Conservation (phyloP, 2,113 vertebrate genomes). For the Anguilla japonica region DNA sequence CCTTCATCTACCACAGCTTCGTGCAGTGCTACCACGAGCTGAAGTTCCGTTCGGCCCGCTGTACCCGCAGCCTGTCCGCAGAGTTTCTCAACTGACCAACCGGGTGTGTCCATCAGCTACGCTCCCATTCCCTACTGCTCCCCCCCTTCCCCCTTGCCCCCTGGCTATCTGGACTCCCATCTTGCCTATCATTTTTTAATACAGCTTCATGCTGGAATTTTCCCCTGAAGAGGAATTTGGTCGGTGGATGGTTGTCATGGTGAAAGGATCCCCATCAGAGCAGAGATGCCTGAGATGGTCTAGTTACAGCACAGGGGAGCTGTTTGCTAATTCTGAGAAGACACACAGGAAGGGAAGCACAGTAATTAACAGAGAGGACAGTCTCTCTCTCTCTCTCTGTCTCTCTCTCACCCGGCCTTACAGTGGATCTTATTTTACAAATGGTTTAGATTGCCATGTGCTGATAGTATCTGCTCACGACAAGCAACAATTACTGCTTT, state of each 20-base stretch:
- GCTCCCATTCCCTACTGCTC: not conserved
- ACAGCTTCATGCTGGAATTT: not conserved
- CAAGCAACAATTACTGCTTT: slow-evolving; percentile 18
- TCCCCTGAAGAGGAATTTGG: not conserved
- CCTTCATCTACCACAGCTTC: slow-evolving; percentile 98
- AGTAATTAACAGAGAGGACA: not conserved
- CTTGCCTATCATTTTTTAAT: not conserved
- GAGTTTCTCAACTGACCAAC: slow-evolving; percentile 80
- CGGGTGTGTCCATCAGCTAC: not conserved
- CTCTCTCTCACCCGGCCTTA: not conserved
- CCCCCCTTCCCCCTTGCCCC: not conserved
- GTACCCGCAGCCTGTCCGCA: slow-evolving; percentile 76
- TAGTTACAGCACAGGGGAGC: slow-evolving; percentile 28
- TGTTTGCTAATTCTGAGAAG: slow-evolving; percentile 18
- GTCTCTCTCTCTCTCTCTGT: not conserved
- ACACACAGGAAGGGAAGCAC: not conserved
- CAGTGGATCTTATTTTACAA: slow-evolving; percentile 13
- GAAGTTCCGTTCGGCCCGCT: slow-evolving; percentile 84
- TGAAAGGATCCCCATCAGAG: slow-evolving; percentile 14
- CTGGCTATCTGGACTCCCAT: not conserved
- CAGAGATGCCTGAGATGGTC: slow-evolving; percentile 35
- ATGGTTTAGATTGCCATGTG: slow-evolving; percentile 21
- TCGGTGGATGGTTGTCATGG: slow-evolving; percentile 30
- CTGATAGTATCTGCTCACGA: slow-evolving; percentile 21
- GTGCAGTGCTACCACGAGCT: slow-evolving; percentile 95